A percentile compares a stretch with the other conserved stretches of the same genome.
These are phyloP conservation scores for Megalops atlanticus DNA, from an alignment of 2,113 vertebrate species.

Conservation along the genomic window DNA sequence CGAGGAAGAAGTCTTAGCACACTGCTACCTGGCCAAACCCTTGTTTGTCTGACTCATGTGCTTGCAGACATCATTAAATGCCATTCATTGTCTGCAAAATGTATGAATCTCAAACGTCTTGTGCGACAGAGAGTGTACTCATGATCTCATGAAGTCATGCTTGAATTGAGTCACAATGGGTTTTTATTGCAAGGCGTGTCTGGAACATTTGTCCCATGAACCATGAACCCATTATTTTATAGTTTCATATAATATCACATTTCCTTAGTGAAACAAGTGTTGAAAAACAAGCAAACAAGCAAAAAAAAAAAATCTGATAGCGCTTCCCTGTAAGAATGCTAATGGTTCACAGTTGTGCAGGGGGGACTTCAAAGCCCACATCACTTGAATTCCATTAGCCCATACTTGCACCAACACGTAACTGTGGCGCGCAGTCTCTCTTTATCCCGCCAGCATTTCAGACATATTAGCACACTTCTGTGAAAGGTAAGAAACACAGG, in stretches of 20 bases:
- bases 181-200: too few species aligned
- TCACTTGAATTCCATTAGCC: slow-evolving; percentile 23
- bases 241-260: neutral
- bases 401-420: neutral
- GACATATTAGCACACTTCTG: neutral
- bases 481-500: neutral
- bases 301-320: neutral
- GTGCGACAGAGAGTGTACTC: too few species aligned
- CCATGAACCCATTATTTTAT: too few species aligned
- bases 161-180: too few species aligned
- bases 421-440: neutral
- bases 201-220: too few species aligned
- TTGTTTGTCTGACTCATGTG: neutral
- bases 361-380: neutral
- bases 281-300: too few species aligned
- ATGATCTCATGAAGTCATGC: too few species aligned
- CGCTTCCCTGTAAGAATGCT: slow-evolving; percentile 10
- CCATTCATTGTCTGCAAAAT: neutral
- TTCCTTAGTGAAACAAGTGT: neutral
- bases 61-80: neutral
- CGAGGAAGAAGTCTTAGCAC: slow-evolving; percentile 26
- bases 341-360: neutral
- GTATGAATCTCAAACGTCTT: neutral
- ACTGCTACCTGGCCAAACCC: neutral
- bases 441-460: slow-evolving; percentile 9